Evolutionary conservation across 2,797 vertebrate species (phyloP).

Genomic region (Discoglossus pictus): DNA sequence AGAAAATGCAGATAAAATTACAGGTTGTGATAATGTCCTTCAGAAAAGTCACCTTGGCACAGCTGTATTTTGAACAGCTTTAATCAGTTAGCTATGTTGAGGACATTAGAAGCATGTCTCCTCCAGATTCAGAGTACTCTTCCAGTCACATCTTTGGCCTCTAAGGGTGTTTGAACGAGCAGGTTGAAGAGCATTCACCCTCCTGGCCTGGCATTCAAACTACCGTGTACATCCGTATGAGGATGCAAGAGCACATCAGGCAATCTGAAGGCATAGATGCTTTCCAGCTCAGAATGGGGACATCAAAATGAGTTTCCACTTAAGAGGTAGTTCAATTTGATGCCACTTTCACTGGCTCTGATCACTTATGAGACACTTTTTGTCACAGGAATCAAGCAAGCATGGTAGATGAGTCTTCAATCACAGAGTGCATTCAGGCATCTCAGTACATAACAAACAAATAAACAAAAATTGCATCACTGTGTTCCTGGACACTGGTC

Average conservation of each 20-base stretch:
- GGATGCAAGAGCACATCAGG: neutral
- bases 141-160: conserved; percentile 13
- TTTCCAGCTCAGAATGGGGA: conserved; percentile 11
- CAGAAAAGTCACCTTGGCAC: conserved; percentile 52
- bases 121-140: conserved; percentile 39
- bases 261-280: conserved; percentile 1
- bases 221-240: rapidly evolving
- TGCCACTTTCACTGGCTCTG: conserved; percentile 21
- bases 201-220: conserved; percentile 33
- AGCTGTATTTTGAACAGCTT: conserved; percentile 55
- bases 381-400: conserved; percentile 45
- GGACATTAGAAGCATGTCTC: conserved; percentile 15
- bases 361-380: conserved; percentile 43
- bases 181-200: neutral
- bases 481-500: conserved; percentile 29
- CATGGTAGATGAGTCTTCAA: conserved; percentile 45
- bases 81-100: conserved; percentile 53
- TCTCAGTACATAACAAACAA: conserved; percentile 40
- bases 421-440: conserved; percentile 42
- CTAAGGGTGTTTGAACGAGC: conserved; percentile 51
- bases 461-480: conserved; percentile 39
- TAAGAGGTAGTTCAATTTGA: conserved; percentile 1
- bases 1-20: neutral
- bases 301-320: neutral
- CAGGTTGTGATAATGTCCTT: conserved; percentile 32